Evolutionary conservation across 2,113 vertebrate species (phyloP).

Genomic region (Eubucco bourcierii): DNA sequence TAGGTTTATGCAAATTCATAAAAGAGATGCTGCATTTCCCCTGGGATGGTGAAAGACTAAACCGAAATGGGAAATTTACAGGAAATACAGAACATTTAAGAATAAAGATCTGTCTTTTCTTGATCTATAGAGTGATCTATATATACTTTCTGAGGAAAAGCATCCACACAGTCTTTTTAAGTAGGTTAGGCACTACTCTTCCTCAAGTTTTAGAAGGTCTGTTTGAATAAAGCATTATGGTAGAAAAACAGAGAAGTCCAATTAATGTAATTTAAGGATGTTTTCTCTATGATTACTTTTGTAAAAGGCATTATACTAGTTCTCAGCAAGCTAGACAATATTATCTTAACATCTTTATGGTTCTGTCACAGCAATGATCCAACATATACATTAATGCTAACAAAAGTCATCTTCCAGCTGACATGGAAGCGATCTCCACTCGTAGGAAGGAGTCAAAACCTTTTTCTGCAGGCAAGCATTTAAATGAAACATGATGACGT

Average conservation of each 20-base stretch:
- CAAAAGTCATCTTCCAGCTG: neutral
- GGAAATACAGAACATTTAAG: neutral
- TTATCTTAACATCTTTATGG: neutral
- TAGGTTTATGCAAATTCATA: constrained; percentile 43
- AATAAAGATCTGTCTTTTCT: constrained; percentile 2
- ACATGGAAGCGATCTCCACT: neutral
- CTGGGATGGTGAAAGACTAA: neutral
- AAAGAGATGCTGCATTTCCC: constrained; percentile 6
- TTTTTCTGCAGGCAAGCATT: neutral
- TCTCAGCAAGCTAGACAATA: neutral
- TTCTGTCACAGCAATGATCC: neutral
- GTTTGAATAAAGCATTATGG: neutral
- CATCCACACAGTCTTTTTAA: constrained; percentile 1
- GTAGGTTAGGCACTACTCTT: constrained; percentile 15
- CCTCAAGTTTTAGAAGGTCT: neutral
- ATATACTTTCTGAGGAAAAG: neutral
- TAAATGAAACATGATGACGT: neutral
- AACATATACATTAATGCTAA: neutral
- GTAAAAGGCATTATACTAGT: neutral
- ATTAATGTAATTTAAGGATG: neutral
- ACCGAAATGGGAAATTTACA: neutral
- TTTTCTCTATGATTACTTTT: neutral
- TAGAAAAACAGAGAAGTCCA: neutral
- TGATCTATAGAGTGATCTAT: constrained; percentile 14
- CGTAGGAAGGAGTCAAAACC: neutral